phyloP scores from a whole-genome alignment of 1,140 invertebrate genomes.

The Euura saliciscinereae region DNA sequence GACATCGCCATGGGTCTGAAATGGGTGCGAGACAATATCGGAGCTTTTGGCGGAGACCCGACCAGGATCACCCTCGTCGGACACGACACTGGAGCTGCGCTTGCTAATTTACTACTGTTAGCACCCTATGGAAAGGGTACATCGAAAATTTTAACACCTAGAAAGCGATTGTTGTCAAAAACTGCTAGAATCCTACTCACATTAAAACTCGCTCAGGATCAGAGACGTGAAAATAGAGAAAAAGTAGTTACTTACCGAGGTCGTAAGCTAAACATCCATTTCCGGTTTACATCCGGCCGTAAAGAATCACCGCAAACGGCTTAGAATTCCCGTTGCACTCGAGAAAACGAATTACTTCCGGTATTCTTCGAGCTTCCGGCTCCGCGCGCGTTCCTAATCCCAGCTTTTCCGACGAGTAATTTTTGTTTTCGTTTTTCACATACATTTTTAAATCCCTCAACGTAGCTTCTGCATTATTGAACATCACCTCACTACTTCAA shows the following conservation, averaged over 20 bases:
- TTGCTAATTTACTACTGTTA: slow-evolving; percentile 83
- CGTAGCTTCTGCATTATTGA: not conserved
- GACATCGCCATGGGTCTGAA: slow-evolving; percentile 77
- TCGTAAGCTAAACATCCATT: not conserved
- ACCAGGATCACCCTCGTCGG: slow-evolving; percentile 83
- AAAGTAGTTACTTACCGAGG: not conserved
- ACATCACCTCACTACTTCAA: slow-evolving; percentile 5
- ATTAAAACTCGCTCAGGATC: too few relatives aligned
- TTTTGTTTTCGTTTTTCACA: not conserved
- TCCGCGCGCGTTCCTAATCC: not conserved
- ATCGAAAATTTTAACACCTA: too few relatives aligned
- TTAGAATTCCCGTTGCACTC: not conserved
- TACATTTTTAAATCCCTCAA: not conserved
- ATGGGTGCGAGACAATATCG: slow-evolving; percentile 81
- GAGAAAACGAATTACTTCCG: not conserved
- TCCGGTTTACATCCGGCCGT: slow-evolving; percentile 3
- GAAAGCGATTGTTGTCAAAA: too few relatives aligned
- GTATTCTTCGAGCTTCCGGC: not conserved
- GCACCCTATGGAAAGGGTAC: slow-evolving; percentile 75
- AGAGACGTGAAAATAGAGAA: too few relatives aligned
- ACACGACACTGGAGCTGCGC: slow-evolving; percentile 83
- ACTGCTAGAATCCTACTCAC: too few relatives aligned
- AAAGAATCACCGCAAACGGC: slow-evolving; percentile 4
- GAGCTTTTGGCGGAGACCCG: slow-evolving; percentile 81
- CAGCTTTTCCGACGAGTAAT: not conserved